These are phyloP conservation scores for Acleris laterana DNA, from an alignment of 2,888 invertebrate genomes.

Conservation along the genomic window DNA sequence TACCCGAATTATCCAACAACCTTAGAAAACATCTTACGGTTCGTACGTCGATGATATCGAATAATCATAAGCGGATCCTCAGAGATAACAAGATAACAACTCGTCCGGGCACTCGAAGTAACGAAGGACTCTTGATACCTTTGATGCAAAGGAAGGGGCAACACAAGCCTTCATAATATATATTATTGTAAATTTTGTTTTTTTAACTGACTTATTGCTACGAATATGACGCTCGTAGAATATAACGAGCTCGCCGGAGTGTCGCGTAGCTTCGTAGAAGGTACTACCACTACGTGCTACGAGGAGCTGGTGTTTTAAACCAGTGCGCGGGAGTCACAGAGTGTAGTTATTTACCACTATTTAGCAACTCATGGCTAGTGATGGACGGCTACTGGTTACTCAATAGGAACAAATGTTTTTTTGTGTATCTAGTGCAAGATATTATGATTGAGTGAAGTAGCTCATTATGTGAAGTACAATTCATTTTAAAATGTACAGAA, in stretches of 20 bases:
- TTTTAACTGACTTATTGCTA: neutral
- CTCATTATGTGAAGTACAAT: no score
- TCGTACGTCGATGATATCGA: neutral
- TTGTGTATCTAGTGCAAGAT: no score
- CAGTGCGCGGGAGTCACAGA: no score
- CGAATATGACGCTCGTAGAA: neutral
- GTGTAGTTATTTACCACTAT: no score
- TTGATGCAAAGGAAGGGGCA: constrained; percentile 14
- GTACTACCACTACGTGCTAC: neutral
- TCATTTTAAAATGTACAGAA: no score
- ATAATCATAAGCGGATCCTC: neutral
- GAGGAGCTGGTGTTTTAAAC: neutral
- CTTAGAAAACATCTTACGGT: neutral
- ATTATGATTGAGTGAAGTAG: no score
- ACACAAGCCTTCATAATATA: neutral
- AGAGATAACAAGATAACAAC: constrained; percentile 13
- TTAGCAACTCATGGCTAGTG: no score
- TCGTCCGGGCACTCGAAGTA: neutral
- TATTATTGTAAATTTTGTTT: constrained; percentile 13
- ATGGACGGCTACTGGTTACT: no score
- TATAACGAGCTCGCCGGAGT: neutral
- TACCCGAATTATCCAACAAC: no score
- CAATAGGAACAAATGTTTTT: no score
- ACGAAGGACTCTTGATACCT: constrained; percentile 20
- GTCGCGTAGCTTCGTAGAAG: constrained; percentile 1